These are phyloP conservation scores for Lerema accius DNA, from an alignment of 1,140 invertebrate genomes.

Conservation along the genomic window DNA sequence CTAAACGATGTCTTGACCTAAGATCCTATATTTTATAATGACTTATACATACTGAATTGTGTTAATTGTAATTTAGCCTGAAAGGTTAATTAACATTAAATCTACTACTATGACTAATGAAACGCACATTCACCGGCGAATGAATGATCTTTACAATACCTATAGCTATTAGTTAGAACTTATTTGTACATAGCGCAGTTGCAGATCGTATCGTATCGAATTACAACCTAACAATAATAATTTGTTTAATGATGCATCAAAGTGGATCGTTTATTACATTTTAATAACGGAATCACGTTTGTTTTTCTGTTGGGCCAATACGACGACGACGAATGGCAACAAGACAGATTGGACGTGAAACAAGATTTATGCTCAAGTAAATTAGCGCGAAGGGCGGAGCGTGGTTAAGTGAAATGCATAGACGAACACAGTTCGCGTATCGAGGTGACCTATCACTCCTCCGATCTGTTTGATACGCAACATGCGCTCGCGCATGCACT, in stretches of 20 bases:
- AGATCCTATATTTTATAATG: too few relatives aligned
- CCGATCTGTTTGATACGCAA: constrained; percentile 52
- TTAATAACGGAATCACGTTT: constrained; percentile 71
- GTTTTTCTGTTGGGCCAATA: constrained; percentile 57
- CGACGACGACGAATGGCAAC: constrained; percentile 63
- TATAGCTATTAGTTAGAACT: constrained; percentile 56
- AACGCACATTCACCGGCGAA: constrained; percentile 14
- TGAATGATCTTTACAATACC: constrained; percentile 8
- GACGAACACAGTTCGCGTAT: constrained; percentile 39
- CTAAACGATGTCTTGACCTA: too few relatives aligned
- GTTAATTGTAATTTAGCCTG: too few relatives aligned
- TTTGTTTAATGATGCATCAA: constrained; percentile 71
- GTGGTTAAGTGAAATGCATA: constrained; percentile 43
- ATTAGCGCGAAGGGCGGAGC: constrained; percentile 65
- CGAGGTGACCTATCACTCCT: constrained; percentile 57
- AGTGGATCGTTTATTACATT: constrained; percentile 59
- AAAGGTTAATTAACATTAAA: neutral
- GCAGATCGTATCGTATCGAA: constrained; percentile 67
- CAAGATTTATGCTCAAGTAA: constrained; percentile 61
- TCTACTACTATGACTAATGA: neutral
- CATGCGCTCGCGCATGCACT: constrained; percentile 49
- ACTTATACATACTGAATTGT: too few relatives aligned
- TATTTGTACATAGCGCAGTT: constrained; percentile 41
- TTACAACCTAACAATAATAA: constrained; percentile 63
- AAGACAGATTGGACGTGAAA: constrained; percentile 40